Evolutionary conservation across 2,888 invertebrate species (phyloP).

Genomic region (Mythimna loreyi): DNA sequence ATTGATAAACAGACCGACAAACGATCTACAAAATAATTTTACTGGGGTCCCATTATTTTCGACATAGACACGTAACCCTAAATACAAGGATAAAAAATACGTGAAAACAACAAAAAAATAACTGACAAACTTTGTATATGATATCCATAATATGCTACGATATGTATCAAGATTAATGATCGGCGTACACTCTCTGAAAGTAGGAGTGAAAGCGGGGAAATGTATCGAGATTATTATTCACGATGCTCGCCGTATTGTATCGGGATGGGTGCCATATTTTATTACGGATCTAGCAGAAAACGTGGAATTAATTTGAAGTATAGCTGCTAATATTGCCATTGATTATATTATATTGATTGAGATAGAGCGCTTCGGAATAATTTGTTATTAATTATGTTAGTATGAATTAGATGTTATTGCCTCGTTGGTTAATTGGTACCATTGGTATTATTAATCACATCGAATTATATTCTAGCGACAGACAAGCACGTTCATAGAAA

Average conservation of each 20-base stretch:
- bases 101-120: slow-evolving; percentile 33
- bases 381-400: background rate
- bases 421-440: too few species aligned
- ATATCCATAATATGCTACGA: slow-evolving; percentile 53
- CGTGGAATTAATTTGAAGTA: background rate
- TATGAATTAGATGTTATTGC: too few species aligned
- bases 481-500: too few species aligned
- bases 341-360: background rate
- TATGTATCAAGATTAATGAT: slow-evolving; percentile 72
- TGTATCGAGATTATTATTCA: slow-evolving; percentile 59
- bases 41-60: too few species aligned
- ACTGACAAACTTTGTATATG: slow-evolving; percentile 47
- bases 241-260: slow-evolving; percentile 38
- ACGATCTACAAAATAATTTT: too few species aligned
- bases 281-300: slow-evolving; percentile 3
- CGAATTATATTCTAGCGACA: too few species aligned
- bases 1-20: too few species aligned
- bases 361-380: background rate
- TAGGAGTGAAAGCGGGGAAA: slow-evolving; percentile 52
- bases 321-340: background rate
- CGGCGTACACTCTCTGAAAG: slow-evolving; percentile 59
- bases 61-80: background rate
- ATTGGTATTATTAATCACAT: too few species aligned
- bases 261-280: slow-evolving; percentile 34
- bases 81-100: slow-evolving; percentile 7